Conservation (phyloP, 2,113 vertebrate genomes). For the Rostratula benghalensis region DNA sequence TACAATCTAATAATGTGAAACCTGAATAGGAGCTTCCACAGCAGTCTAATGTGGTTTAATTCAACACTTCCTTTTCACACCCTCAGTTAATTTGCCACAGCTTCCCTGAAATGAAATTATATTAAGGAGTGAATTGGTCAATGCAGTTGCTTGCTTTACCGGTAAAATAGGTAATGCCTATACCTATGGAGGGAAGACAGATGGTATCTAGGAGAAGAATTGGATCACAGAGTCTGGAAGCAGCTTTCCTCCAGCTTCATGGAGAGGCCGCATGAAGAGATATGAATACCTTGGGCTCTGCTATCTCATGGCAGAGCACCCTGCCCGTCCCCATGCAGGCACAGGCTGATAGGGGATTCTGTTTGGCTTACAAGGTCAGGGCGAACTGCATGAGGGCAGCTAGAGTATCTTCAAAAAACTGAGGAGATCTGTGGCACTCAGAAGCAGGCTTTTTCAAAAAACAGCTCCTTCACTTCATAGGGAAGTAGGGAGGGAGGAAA, state of each 20-base stretch:
- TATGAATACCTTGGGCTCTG: neutral
- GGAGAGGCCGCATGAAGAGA: neutral
- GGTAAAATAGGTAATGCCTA: neutral
- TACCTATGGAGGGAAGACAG: neutral
- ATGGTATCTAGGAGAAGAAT: neutral
- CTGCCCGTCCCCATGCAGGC: rapidly evolving
- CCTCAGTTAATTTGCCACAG: neutral
- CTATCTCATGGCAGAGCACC: neutral
- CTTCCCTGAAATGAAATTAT: neutral
- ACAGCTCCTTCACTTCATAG: neutral
- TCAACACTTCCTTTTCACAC: neutral
- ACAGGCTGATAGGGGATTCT: constrained; percentile 20
- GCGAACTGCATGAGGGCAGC: neutral
- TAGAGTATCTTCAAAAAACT: neutral
- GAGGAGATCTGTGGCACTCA: neutral
- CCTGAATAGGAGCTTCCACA: neutral
- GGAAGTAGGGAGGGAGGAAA: neutral
- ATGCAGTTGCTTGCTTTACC: neutral
- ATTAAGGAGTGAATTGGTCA: neutral
- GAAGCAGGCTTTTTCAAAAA: neutral
- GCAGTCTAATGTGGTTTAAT: neutral
- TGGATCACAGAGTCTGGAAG: neutral
- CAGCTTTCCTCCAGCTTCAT: neutral
- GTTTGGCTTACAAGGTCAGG: constrained; percentile 18
- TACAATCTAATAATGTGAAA: neutral